phyloP scores from a whole-genome alignment of 2,797 vertebrate species.

The Triplophysa bombifrons region DNA sequence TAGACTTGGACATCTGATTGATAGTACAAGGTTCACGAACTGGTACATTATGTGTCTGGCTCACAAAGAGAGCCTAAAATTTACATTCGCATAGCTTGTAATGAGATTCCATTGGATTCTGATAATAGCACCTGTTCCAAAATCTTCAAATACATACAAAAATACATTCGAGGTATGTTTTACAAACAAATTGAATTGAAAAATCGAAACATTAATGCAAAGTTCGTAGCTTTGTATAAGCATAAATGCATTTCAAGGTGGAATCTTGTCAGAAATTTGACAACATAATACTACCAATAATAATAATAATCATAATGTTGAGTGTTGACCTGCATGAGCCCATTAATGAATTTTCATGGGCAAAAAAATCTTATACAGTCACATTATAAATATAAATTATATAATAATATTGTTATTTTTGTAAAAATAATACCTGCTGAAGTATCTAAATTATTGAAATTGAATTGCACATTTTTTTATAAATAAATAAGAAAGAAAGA shows the following conservation, averaged over 20 bases:
- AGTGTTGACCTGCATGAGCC: too few species aligned
- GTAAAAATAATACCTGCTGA: too few species aligned
- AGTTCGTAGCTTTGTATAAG: not conserved
- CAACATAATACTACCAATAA: not conserved
- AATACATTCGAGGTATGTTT: not conserved
- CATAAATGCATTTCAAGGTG: not conserved
- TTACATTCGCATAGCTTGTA: slow-evolving; percentile 71
- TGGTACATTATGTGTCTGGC: slow-evolving; percentile 59
- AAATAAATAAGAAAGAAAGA: too few species aligned
- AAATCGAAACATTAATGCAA: not conserved
- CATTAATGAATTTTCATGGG: too few species aligned
- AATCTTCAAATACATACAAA: slow-evolving; percentile 28
- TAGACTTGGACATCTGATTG: slow-evolving; percentile 74
- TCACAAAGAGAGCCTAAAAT: slow-evolving; percentile 57
- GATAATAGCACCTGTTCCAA: slow-evolving; percentile 67
- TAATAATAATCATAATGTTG: not conserved
- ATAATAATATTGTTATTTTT: too few species aligned
- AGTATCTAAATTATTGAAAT: not conserved
- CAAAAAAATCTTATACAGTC: too few species aligned
- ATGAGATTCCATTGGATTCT: slow-evolving; percentile 73
- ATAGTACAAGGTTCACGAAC: slow-evolving; percentile 70
- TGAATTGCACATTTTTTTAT: too few species aligned
- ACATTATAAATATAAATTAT: too few species aligned
- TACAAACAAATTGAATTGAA: not conserved
- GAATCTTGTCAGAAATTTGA: too few species aligned